phyloP scores from a whole-genome alignment of 1,140 invertebrate species.

The Drosophila serrata region DNA sequence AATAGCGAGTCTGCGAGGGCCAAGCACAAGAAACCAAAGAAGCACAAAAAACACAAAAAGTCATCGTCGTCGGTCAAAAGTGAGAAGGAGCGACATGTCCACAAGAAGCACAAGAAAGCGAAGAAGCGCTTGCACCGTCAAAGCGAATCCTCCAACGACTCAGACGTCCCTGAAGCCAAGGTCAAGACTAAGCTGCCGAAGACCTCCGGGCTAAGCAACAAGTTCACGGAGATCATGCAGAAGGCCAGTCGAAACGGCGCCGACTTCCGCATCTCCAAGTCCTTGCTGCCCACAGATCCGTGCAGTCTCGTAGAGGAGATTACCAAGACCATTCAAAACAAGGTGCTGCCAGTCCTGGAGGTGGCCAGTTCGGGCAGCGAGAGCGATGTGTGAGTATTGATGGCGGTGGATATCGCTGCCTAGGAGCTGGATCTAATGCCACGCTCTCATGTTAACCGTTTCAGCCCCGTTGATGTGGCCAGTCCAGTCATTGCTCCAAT shows the following conservation, averaged over 20 bases:
- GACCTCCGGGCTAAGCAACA: conserved; percentile 59
- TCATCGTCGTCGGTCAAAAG: conserved; percentile 29
- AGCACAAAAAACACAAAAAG: conserved; percentile 87
- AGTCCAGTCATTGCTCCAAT: conserved; percentile 90
- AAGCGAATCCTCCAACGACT: conserved; percentile 64
- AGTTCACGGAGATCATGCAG: conserved; percentile 83
- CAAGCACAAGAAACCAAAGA: conserved; percentile 86
- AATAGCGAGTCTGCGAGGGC: conserved; percentile 64
- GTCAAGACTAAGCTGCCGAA: conserved; percentile 51
- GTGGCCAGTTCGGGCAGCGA: conserved; percentile 89
- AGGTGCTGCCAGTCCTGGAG: conserved; percentile 87
- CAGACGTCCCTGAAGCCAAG: conserved; percentile 28
- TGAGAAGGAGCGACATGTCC: conserved; percentile 66
- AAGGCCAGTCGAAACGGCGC: conserved; percentile 79
- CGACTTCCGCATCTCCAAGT: conserved; percentile 58
- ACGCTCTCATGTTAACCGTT: conserved; percentile 78
- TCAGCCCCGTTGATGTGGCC: conserved; percentile 88
- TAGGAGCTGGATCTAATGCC: background rate
- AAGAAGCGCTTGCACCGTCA: conserved; percentile 67
- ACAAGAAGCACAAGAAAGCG: conserved; percentile 77
- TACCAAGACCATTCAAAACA: conserved; percentile 82
- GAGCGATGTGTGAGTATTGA: conserved; percentile 86
- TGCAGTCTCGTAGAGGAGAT: conserved; percentile 77
- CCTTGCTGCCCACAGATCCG: conserved; percentile 75
- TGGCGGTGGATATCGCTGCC: background rate